phyloP scores from a whole-genome alignment of 2,888 invertebrate species.

The Willowsia nigromaculata region DNA sequence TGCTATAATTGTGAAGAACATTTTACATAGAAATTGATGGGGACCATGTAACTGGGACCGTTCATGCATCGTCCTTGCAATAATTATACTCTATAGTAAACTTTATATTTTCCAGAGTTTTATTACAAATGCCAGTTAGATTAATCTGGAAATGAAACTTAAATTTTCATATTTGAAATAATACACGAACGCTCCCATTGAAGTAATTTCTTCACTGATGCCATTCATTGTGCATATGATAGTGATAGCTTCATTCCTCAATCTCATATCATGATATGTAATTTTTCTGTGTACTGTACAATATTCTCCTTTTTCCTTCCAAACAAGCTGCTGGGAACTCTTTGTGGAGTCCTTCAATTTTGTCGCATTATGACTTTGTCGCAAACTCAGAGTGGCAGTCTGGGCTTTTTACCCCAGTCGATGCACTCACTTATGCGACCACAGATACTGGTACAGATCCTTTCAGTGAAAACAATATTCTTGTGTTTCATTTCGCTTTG shows the following conservation, averaged over 20 bases:
- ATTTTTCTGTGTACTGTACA: background rate
- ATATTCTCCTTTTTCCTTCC: constrained; percentile 22
- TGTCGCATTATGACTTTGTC: constrained; percentile 78
- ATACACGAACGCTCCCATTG: no score
- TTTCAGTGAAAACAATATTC: background rate
- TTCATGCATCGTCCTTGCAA: no score
- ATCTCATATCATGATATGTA: background rate
- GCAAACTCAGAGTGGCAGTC: constrained; percentile 76
- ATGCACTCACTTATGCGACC: constrained; percentile 76
- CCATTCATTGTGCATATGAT: no score
- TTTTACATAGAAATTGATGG: no score
- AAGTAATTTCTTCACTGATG: no score
- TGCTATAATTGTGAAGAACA: no score
- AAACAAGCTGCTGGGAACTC: constrained; percentile 76
- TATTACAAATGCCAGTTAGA: no score
- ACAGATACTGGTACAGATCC: constrained; percentile 73
- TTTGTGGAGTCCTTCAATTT: constrained; percentile 74
- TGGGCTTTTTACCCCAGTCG: constrained; percentile 75
- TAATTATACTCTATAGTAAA: no score
- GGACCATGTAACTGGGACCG: background rate
- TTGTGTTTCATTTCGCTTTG: background rate
- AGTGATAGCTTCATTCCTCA: no score
- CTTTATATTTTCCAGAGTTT: no score
- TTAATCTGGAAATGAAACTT: no score
- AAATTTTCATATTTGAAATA: no score